Conservation (phyloP, 2,113 vertebrate species). For the Setophaga coronata region DNA sequence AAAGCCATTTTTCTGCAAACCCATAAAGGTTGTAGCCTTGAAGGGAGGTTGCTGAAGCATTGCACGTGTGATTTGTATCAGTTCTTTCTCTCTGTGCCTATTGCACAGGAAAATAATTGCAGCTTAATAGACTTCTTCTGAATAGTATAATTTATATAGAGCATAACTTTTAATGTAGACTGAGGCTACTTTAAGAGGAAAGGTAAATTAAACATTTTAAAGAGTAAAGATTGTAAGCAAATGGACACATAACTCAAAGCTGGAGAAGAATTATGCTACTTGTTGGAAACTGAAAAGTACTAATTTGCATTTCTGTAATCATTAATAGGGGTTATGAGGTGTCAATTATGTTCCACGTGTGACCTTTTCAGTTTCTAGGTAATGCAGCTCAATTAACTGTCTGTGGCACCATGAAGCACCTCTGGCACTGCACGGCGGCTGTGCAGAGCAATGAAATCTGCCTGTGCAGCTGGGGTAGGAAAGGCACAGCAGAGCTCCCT, state of each 20-base stretch:
- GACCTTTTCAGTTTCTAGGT: conserved; percentile 74
- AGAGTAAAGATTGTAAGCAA: conserved; percentile 60
- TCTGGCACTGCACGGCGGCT: conserved; percentile 55
- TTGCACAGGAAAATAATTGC: conserved; percentile 27
- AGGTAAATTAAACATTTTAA: conserved; percentile 61
- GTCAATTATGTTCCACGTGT: conserved; percentile 68
- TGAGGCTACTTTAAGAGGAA: not conserved
- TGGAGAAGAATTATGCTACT: conserved; percentile 51
- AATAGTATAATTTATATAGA: not conserved
- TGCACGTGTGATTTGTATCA: not conserved
- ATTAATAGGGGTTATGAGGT: conserved; percentile 71
- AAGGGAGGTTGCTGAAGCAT: not conserved
- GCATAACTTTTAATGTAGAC: not conserved
- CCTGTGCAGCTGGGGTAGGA: conserved; percentile 66
- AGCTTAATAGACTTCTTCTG: not conserved
- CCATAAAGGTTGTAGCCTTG: not conserved
- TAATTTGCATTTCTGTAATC: conserved; percentile 73
- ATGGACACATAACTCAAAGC: conserved; percentile 50
- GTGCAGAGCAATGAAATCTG: conserved; percentile 70
- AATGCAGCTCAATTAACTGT: conserved; percentile 77
- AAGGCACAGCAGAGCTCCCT: conserved; percentile 66
- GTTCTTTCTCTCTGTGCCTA: not conserved
- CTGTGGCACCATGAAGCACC: conserved; percentile 73
- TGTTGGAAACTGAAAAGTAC: conserved; percentile 34
- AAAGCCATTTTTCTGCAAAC: not conserved